These are phyloP conservation scores for Cyanoderma ruficeps DNA, from an alignment of 2,113 vertebrate species.

Conservation along the genomic window DNA sequence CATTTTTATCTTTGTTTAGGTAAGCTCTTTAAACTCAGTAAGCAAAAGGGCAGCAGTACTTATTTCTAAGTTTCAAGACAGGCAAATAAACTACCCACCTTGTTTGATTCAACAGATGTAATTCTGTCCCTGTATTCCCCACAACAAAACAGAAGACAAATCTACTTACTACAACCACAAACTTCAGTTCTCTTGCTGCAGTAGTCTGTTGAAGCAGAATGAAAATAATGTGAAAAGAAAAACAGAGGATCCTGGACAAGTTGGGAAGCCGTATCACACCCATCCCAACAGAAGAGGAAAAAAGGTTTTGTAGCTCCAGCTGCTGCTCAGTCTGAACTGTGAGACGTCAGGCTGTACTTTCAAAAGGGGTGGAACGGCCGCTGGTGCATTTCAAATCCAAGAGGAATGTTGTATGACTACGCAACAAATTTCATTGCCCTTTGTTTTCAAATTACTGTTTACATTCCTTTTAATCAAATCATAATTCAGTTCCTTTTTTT, in stretches of 20 bases:
- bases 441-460: slow-evolving; percentile 59
- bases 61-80: neutral
- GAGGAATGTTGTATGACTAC: slow-evolving; percentile 50
- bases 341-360: neutral
- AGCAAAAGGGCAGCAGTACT: neutral
- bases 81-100: neutral
- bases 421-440: neutral
- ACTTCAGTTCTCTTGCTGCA: slow-evolving; percentile 69
- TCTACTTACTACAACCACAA: slow-evolving; percentile 70
- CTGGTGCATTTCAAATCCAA: slow-evolving; percentile 14
- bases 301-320: neutral
- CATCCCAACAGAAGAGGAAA: slow-evolving; percentile 16
- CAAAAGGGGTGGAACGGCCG: slow-evolving; percentile 54
- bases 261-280: neutral
- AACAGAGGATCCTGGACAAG: neutral
- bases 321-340: neutral
- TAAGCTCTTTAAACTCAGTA: neutral
- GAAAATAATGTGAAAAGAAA: slow-evolving; percentile 10
- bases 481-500: neutral
- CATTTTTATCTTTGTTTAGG: neutral
- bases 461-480: slow-evolving; percentile 38
- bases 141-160: neutral
- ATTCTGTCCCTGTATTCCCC: neutral
- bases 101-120: neutral
- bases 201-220: neutral